Base-by-base conservation (phyloP, 2,888 invertebrate genomes). In the Acronicta aceris region DNA sequence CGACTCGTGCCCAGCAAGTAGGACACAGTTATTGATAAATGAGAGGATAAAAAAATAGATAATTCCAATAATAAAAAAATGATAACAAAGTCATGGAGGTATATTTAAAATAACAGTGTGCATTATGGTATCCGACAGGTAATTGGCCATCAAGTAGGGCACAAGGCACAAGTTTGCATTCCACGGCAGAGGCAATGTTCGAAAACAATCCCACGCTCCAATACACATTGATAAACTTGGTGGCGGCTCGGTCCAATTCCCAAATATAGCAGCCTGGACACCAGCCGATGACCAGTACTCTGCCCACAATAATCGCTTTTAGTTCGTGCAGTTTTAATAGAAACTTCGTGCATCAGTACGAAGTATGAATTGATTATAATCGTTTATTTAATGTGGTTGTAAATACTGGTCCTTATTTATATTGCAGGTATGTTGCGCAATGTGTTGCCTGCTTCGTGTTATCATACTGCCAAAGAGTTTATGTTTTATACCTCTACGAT, bases 131-230 rank as follows among this genome's bases (percentile, higher is more conserved):
- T 47, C 56, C 30, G 41, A 15, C 63, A 67, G 71, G 74, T 78
- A 79, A 81, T 79, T 73, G 75, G 65, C 70, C 74, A 76, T 75
- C 74, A 76, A 83, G 75, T 82, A 76, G 81, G 73, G 61, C 77
- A 81, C 79, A 76, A 81, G 81, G 79, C 79, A 77, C 73, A 78
- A 79, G 74, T 83, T 81, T 79, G 79, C 81, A 82, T 84, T 82
- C 82, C 78, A 71, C 69, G 65, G 78, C 75, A 76, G 78, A 82
- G 74, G 81, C 82, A 79, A 81, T 82, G 88, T 83, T 84, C 82
- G 86, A 87, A 90, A 91, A 89, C 91, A 91, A 92, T 92, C 85
- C 85, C 89, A 89, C 89, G 92, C 82, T 87, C 81, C 87, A 88
- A 74, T 89, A 85, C 85, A 87, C 89, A 82, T 86, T 89, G 89